Evolutionary conservation across 2,888 invertebrate genomes (phyloP).

Genomic region (Diarsia rubi): DNA sequence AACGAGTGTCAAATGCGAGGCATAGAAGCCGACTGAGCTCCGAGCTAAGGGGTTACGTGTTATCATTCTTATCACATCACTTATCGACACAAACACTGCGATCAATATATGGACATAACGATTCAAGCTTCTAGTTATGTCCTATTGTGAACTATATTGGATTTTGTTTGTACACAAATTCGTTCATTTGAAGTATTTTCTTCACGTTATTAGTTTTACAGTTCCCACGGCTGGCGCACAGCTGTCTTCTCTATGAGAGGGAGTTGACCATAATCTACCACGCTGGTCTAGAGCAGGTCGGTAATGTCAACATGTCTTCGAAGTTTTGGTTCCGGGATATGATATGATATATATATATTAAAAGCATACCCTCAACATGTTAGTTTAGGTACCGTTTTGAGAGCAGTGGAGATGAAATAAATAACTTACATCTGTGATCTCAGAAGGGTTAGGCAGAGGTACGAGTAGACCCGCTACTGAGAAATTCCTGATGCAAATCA

Average conservation of each 20-base stretch:
- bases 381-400: neutral
- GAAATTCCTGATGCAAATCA: too few relatives aligned
- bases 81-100: conserved; percentile 57
- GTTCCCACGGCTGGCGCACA: neutral
- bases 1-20: conserved; percentile 42
- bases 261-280: neutral
- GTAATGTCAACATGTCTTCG: neutral
- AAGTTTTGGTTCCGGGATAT: neutral
- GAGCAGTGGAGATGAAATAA: neutral
- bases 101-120: conserved; percentile 49
- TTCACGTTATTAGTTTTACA: neutral
- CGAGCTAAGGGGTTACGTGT: conserved; percentile 65
- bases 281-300: neutral
- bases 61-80: conserved; percentile 74
- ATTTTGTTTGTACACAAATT: neutral
- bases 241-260: neutral
- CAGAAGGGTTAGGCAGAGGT: too few relatives aligned
- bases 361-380: neutral
- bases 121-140: neutral
- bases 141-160: conserved; percentile 1
- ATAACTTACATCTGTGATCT: too few relatives aligned
- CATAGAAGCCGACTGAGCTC: conserved; percentile 46
- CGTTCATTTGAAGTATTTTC: neutral
- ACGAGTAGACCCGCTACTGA: too few relatives aligned
- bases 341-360: too few relatives aligned